A percentile compares a stretch with the other conserved stretches of the same genome.
Conservation (phyloP, 2,888 invertebrate genomes). For the Drosophila rellima region DNA sequence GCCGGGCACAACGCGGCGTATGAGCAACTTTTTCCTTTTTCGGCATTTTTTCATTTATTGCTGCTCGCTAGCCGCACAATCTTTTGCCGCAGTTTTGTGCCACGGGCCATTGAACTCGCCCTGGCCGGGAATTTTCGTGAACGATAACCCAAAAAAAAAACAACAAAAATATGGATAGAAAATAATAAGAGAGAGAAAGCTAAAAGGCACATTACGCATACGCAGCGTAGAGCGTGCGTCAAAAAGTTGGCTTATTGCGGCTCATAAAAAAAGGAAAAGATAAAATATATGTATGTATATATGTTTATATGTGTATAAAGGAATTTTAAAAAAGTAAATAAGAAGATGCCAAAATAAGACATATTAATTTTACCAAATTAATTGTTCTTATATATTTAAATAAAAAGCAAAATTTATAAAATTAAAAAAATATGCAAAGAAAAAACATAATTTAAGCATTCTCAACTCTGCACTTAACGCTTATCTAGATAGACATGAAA, state of each 20-base stretch:
- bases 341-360: not conserved
- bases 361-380: no score
- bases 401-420: no score
- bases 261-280: not conserved
- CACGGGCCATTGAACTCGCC: conserved; percentile 51
- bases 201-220: conserved; percentile 29
- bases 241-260: conserved; percentile 13
- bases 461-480: no score
- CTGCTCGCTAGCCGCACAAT: conserved; percentile 46
- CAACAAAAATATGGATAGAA: not conserved
- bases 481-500: no score
- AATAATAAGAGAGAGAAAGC: not conserved
- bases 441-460: no score
- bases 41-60: conserved; percentile 66
- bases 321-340: not conserved
- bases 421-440: no score
- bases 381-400: no score
- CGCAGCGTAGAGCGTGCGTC: conserved; percentile 14
- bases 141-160: not conserved
- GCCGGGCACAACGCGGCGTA: conserved; percentile 47
- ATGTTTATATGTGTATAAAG: no score
- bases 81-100: conserved; percentile 49
- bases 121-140: not conserved
- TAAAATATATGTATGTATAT: not conserved
- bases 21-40: conserved; percentile 59